A percentile compares a stretch with the other conserved stretches of the same genome.
These are phyloP conservation scores for Perithous albicinctus DNA, from an alignment of 2,888 invertebrate species.

Conservation along the genomic window DNA sequence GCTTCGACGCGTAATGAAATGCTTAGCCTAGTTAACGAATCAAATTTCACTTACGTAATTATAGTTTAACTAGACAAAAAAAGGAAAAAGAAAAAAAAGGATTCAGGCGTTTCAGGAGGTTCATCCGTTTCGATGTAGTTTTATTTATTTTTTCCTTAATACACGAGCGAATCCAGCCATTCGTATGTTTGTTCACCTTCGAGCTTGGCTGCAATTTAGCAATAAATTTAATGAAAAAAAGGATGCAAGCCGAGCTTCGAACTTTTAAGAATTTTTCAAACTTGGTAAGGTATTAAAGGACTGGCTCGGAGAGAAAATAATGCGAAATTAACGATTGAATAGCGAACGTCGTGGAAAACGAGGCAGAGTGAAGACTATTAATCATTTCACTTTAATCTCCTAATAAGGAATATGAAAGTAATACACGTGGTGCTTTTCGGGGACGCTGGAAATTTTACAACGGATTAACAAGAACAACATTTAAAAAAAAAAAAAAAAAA, in stretches of 20 bases:
- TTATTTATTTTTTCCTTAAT: constrained; percentile 18
- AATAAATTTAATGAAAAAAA: constrained; percentile 17
- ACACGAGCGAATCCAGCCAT: neutral
- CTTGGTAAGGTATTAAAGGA: too few relatives aligned
- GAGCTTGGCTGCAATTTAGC: neutral
- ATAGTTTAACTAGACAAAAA: constrained; percentile 11
- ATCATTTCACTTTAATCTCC: constrained; percentile 46
- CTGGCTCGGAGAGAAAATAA: neutral
- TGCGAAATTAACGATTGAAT: constrained; percentile 1
- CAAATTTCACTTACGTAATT: constrained; percentile 48
- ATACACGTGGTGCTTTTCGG: constrained; percentile 72
- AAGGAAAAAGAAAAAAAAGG: constrained; percentile 10
- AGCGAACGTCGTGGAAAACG: neutral
- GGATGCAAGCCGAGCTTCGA: neutral
- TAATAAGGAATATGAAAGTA: constrained; percentile 75
- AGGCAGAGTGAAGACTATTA: constrained; percentile 2
- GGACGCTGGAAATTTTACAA: constrained; percentile 55
- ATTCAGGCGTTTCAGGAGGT: constrained; percentile 12
- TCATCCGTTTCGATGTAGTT: constrained; percentile 37
- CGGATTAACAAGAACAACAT: constrained; percentile 37
- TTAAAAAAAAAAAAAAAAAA: constrained; percentile 39
- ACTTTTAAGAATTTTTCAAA: neutral
- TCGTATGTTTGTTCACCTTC: neutral
- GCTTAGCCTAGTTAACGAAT: constrained; percentile 60
- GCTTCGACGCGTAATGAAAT: constrained; percentile 62